Evolutionary conservation across 2,797 vertebrate genomes (phyloP), one percentile per base, ranked within the genome.

Genomic region (Ctenopoma kingsleyae): DNA sequence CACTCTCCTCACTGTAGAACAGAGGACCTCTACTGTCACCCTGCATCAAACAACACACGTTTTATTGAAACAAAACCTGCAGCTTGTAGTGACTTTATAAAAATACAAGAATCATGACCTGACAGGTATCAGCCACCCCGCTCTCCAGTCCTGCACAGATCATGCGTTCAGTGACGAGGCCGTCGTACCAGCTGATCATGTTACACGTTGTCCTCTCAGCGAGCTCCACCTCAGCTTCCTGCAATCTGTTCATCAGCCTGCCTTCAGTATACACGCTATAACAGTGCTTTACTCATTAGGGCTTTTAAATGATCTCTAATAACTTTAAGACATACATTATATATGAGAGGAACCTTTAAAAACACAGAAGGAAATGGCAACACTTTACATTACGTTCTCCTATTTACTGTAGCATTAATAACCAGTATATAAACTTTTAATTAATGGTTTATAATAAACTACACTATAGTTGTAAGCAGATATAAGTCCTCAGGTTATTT

Each of bases 11-110:
- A 2, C 87, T 91, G 85, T 86, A 92, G 70, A 92, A 90, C 46
- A 93, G 80, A 8, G 91, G 89, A 2, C 90, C 92, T 0, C 92
- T 90, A 1, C 90, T 92, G 81, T 92, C 92, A 12, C 90, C 89
- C 90, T 90, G 70, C 63, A 30, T 35, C 62, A 54, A 32, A 46
- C 40, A 27, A 6, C 25, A 58, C 10, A 11, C 19, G 5, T 44
- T 35, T 62, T 40, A 43, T 1, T 36, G 3, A 48, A 30, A 22
- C 43, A 4, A 57, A 67, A 52, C 11, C 38, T 54, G 44, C 11
- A 19, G 55, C 17, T 19, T 8, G 16, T 9, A 20, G 15, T 0
- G 3, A 41, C 16, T 68, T 58, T 22, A 19, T 23, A 35, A 40
- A 50, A 4, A 4, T 44, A 23, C 0, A 0, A 13, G 25, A 51